These are phyloP conservation scores for Stenichneumon culpator DNA, from an alignment of 2,888 invertebrate genomes.

Conservation along the genomic window DNA sequence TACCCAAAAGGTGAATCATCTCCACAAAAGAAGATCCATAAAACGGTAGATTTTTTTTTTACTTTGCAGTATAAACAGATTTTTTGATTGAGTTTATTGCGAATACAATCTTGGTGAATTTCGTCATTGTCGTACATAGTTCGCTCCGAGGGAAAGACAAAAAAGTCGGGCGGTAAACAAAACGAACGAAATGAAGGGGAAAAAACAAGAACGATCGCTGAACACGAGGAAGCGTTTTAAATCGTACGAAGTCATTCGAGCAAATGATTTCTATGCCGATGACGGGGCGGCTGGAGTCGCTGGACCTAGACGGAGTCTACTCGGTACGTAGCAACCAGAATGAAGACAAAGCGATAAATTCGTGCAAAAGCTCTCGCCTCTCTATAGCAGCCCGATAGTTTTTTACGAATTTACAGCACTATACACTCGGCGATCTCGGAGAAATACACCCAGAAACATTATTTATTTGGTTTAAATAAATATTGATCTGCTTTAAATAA, in stretches of 20 bases:
- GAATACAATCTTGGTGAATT: background rate
- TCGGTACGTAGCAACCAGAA: slow-evolving; percentile 8
- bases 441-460: no score
- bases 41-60: background rate
- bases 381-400: slow-evolving; percentile 1
- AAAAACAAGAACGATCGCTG: slow-evolving; percentile 4
- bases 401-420: background rate
- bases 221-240: slow-evolving; percentile 40
- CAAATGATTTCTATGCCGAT: slow-evolving; percentile 61
- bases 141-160: background rate
- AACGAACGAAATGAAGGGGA: slow-evolving; percentile 11
- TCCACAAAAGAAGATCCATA: slow-evolving; percentile 13
- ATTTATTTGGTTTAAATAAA: no score
- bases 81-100: background rate
- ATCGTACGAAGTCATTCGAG: slow-evolving; percentile 29
- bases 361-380: slow-evolving; percentile 21
- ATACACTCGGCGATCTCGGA: background rate
- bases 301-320: slow-evolving; percentile 43
- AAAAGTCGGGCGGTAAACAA: no score
- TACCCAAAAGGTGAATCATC: slow-evolving; percentile 49
- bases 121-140: background rate
- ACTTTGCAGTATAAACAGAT: background rate
- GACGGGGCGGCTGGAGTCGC: slow-evolving; percentile 54
- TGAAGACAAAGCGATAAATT: slow-evolving; percentile 26
- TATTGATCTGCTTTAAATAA: no score